These are phyloP conservation scores for Xenopus laevis DNA, from an alignment of 2,113 vertebrate species.

Conservation along the genomic window DNA sequence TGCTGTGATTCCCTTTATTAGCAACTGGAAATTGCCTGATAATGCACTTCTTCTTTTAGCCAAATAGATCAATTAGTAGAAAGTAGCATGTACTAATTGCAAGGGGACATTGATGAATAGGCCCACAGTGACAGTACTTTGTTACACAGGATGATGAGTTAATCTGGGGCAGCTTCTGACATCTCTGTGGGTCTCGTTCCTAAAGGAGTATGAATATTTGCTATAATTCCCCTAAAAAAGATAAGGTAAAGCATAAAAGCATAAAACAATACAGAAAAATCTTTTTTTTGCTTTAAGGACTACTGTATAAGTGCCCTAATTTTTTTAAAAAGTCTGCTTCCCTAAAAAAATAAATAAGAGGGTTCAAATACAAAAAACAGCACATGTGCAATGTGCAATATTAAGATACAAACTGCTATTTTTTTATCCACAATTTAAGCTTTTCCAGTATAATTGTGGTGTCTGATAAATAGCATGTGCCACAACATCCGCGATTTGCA, in stretches of 20 bases:
- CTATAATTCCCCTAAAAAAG: slow-evolving; percentile 21
- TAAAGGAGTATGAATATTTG: slow-evolving; percentile 27
- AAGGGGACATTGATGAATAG: slow-evolving; percentile 23
- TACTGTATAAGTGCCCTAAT: no score
- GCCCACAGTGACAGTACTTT: slow-evolving; percentile 22
- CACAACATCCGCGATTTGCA: no score
- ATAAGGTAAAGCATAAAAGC: slow-evolving; percentile 29
- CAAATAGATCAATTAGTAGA: slow-evolving; percentile 25
- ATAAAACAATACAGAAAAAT: not conserved
- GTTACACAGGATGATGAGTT: slow-evolving; percentile 27
- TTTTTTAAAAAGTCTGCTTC: no score
- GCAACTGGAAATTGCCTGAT: slow-evolving; percentile 1
- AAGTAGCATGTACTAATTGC: slow-evolving; percentile 31
- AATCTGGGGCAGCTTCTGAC: slow-evolving; percentile 32
- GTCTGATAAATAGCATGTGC: no score
- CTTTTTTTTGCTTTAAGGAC: not conserved
- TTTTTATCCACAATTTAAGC: no score
- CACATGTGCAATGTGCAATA: no score
- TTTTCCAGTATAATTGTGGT: no score
- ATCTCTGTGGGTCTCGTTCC: slow-evolving; percentile 11
- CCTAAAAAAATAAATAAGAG: no score
- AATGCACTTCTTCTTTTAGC: slow-evolving; percentile 27
- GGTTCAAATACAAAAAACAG: no score
- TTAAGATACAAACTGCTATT: no score
- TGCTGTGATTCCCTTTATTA: slow-evolving; percentile 9